Conservation (phyloP, 2,888 invertebrate species). For the Ommatoiulus sabulosus region DNA sequence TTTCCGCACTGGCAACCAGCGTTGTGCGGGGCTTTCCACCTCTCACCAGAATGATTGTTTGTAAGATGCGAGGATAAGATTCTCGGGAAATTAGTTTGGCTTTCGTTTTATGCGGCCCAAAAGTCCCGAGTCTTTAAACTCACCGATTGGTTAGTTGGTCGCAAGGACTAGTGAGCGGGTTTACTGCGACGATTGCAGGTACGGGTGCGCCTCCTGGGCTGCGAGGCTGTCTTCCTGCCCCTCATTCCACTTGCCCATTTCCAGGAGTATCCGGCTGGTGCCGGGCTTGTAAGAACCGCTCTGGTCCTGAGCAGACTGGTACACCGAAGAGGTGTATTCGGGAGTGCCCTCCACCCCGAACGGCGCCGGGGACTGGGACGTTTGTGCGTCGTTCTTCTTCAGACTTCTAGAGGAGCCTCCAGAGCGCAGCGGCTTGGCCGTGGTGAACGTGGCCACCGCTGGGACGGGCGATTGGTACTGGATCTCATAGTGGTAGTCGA, state of each 20-base stretch:
- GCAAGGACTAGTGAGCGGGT: too few relatives aligned
- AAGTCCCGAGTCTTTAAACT: too few relatives aligned
- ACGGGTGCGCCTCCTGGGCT: background rate
- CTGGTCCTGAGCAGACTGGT: conserved; percentile 25
- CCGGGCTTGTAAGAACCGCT: conserved; percentile 53
- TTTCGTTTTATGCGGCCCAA: too few relatives aligned
- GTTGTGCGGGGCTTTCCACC: background rate
- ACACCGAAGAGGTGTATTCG: background rate
- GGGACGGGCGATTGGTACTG: conserved; percentile 39
- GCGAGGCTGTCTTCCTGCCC: background rate
- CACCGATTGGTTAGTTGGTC: too few relatives aligned
- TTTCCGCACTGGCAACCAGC: background rate
- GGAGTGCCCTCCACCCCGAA: background rate
- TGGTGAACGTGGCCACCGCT: background rate
- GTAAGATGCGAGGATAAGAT: background rate
- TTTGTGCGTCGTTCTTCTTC: too few relatives aligned
- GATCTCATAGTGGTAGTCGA: conserved; percentile 49
- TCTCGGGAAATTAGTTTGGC: too few relatives aligned
- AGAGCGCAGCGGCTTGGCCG: background rate
- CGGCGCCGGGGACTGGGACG: background rate
- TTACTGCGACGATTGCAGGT: background rate
- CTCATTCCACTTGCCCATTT: conserved; percentile 54
- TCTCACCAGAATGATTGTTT: background rate
- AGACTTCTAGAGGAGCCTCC: background rate
- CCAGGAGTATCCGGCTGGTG: conserved; percentile 53